phyloP scores from a whole-genome alignment of 2,888 invertebrate species.

The Lasioglossum zephyrum region DNA sequence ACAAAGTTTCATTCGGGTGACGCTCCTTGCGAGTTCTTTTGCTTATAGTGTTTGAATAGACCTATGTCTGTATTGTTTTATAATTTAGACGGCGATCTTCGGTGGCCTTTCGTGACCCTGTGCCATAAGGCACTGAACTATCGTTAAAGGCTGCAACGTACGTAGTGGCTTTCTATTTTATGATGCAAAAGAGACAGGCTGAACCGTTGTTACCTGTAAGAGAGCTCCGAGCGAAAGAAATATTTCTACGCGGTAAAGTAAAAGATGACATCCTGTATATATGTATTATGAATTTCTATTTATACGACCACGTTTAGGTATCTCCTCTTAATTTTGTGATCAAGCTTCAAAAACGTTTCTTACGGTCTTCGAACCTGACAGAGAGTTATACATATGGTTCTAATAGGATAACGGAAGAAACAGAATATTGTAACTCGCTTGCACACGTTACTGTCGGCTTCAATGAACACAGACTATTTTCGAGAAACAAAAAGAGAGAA shows the following conservation, averaged over 20 bases:
- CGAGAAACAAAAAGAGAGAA: constrained; percentile 19
- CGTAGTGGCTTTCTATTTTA: constrained; percentile 13
- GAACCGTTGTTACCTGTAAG: background rate
- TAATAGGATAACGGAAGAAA: constrained; percentile 32
- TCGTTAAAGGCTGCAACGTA: constrained; percentile 2
- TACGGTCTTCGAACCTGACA: constrained; percentile 34
- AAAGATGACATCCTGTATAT: constrained; percentile 12
- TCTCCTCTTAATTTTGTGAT: constrained; percentile 43
- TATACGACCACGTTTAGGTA: constrained; percentile 48
- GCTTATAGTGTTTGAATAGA: constrained; percentile 1
- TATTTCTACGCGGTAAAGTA: constrained; percentile 8
- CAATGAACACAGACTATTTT: constrained; percentile 56
- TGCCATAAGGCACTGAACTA: background rate
- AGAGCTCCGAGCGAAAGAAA: background rate
- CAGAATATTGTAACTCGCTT: constrained; percentile 45
- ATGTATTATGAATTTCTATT: constrained; percentile 42
- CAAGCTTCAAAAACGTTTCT: constrained; percentile 26
- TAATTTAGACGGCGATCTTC: constrained; percentile 9
- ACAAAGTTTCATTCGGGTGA: background rate
- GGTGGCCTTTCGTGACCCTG: background rate
- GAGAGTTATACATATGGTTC: constrained; percentile 21
- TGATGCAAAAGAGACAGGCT: background rate
- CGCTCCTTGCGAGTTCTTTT: background rate
- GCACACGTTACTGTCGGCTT: constrained; percentile 46
- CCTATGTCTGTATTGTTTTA: background rate